Percentiles rank a stretch among this genome's conserved stretches.
These are phyloP conservation scores for Ormyrus thymus DNA, from an alignment of 2,888 invertebrate genomes.

Conservation along the genomic window DNA sequence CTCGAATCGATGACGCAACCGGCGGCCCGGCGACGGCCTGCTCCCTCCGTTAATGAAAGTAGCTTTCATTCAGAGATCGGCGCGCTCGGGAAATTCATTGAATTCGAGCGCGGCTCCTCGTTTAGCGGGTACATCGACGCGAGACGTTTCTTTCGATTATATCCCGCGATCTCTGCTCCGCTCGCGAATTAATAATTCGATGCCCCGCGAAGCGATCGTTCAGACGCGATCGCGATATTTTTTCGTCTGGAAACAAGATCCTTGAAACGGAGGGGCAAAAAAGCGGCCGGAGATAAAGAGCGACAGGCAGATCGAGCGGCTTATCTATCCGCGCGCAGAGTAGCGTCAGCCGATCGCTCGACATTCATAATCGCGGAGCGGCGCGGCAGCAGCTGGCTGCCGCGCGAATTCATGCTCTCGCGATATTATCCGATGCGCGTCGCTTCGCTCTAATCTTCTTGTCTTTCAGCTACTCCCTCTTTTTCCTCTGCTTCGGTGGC, in stretches of 20 bases:
- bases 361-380: slow-evolving; percentile 25
- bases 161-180: no score
- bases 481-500: neutral
- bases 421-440: neutral
- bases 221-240: no score
- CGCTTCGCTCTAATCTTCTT: neutral
- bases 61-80: slow-evolving; percentile 18
- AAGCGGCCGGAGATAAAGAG: slow-evolving; percentile 1
- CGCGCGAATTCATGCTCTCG: neutral
- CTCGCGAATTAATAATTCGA: no score
- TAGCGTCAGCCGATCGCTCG: neutral
- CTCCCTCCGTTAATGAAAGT: slow-evolving; percentile 41
- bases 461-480: slow-evolving; percentile 3
- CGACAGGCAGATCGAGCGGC: neutral
- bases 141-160: neutral
- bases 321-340: slow-evolving; percentile 6
- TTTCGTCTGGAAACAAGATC: neutral
- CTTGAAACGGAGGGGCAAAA: neutral
- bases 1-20: slow-evolving; percentile 35
- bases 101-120: no score
- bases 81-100: neutral
- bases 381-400: neutral
- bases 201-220: no score
- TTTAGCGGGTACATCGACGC: neutral
- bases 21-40: neutral